Percentiles rank a stretch among this genome's conserved stretches.
phyloP scores from a whole-genome alignment of 2,888 invertebrate genomes.

The Linnaemya tessellans region DNA sequence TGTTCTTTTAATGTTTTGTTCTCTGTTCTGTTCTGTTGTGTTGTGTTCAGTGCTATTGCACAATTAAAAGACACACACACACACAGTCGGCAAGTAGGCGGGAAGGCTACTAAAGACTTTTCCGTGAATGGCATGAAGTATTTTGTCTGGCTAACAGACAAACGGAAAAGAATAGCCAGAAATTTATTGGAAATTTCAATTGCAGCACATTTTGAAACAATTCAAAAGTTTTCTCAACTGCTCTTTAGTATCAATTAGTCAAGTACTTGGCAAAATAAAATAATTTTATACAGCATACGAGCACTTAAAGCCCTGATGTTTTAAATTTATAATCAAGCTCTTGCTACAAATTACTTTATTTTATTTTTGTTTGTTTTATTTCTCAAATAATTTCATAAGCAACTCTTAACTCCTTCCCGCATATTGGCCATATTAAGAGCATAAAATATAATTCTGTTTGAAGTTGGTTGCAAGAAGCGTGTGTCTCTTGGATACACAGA shows the following conservation, averaged over 20 bases:
- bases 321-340: background rate
- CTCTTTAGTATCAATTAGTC: conserved; percentile 1
- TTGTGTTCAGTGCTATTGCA: background rate
- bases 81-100: background rate
- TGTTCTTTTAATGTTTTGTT: background rate
- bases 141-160: background rate
- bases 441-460: conserved; percentile 47
- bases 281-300: background rate
- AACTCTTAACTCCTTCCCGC: conserved; percentile 42
- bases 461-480: conserved; percentile 1
- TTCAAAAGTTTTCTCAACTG: background rate
- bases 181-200: background rate
- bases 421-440: conserved; percentile 59
- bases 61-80: background rate
- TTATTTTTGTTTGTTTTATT: background rate
- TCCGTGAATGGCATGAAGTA: background rate
- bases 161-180: background rate
- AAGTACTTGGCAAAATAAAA: background rate
- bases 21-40: background rate
- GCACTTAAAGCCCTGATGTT: background rate
- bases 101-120: background rate
- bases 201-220: background rate
- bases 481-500: conserved; percentile 43
- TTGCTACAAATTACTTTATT: conserved; percentile 2
- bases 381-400: conserved; percentile 17